Base-by-base conservation (phyloP, 2,888 invertebrate genomes). In the Onthophagus sagittarius region DNA sequence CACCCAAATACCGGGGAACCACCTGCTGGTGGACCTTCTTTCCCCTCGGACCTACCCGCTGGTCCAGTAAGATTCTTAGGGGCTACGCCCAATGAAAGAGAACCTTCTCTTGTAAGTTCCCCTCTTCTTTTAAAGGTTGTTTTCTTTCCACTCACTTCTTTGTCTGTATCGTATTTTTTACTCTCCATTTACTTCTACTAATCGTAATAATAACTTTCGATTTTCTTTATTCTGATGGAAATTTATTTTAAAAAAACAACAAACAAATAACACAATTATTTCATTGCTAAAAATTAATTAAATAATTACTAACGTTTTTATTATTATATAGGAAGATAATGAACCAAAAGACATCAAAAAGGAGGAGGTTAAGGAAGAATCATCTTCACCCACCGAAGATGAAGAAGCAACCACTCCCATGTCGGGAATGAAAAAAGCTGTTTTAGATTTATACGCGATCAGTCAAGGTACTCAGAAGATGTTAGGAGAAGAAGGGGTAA, bases 381-480 rank as follows among this genome's bases (percentile, higher is more conserved):
- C 74, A 65, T 72, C 69, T 1, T 70, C 79, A 5, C 75, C 75
- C 32, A 82, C 82, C 13, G 78, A 79, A 2, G 79, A 81, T 0
- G 84, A 82, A 4, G 85, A 83, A 5, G 90, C 91, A 32, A 90
- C 91, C 39, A 91, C 91, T 0, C 89, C 89, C 7, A 89, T 90
- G 84, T 89, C 90, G 0, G 88, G 89, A 0, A 93, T 93, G 91
- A 93, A 94, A 81, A 94, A 94, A 85, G 93, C 93, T 0, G 95
- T 94, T 9, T 86, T 94, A 11, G 95, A 95, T 79, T 86, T 95
- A 69, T 95, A 95, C 81, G 95, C 95, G 0, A 93, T 94, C 79
- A 87, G 94, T 70, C 89, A 89, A 80, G 89, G 89, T 76, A 89
- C 89, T 0, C 89, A 89, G 76, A 88, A 86, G 77, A 87, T 88